Evolutionary conservation across 37 sponge, comb jelly and placozoan species (phyloP), one percentile per base, ranked within the genome.

Genomic region (Tethya wilhelma): DNA sequence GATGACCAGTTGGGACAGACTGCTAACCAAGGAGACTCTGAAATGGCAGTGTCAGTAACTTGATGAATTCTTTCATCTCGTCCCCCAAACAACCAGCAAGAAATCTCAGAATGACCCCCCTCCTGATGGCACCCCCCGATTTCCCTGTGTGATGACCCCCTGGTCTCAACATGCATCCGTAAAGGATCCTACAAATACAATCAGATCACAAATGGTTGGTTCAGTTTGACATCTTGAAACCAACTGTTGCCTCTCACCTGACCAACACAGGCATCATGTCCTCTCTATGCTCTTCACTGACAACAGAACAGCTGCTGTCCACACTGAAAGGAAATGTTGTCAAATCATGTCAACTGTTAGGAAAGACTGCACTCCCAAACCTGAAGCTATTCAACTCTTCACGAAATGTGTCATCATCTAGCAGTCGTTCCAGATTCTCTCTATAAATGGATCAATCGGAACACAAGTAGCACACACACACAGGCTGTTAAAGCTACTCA

Each of bases 141-240:
- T 79, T 90, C 30, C 70, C 23, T 20, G 72, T 43, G 19, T 45
- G 74, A 56, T 41, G 44, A 32, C 79, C 68, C 56, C 75, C 81
- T 20, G 42, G 80, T 73, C 60, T 69, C 80, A 80, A 73, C 87
- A 95, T 82, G 28, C 90, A 82, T 4, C 93, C 96, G 71, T 92
- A 88, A 3, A 95, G 84, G 5, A 93, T 0, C 71, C 88, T 85
- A 65, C 44, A 55, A 29, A 12, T 20, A 36, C 1, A 6, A 30
- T 17, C 38, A 34, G 67, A 66, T 11, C 32, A 5, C 12, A 66
- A n/a, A n/a, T n/a, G n/a, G n/a, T n/a, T n/a, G n/a, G n/a, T n/a
- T 4, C 5, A 30, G 38, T 62, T 8, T 62, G 23, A 12, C 9
- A 62, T 12, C 28, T 26, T 36, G 20, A 45, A 49, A 42, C 20